Evolutionary conservation across 2,113 vertebrate species (phyloP).

Genomic region (Aphelocoma coerulescens): DNA sequence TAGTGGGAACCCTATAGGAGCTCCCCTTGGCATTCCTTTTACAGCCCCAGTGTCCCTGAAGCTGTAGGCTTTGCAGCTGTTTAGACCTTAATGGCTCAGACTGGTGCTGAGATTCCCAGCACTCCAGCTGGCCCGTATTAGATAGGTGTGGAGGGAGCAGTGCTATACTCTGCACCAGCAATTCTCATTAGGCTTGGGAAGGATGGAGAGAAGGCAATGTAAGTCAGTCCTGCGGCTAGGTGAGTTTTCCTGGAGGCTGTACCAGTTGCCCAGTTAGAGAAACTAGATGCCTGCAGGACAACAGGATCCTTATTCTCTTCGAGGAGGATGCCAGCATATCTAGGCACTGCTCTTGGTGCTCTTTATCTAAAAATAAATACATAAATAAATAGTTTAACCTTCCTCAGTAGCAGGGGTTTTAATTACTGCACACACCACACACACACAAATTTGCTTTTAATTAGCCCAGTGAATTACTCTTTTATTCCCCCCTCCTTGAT

Average conservation of each 20-base stretch:
- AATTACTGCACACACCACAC: neutral
- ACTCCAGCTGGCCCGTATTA: neutral
- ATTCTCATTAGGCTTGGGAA: neutral
- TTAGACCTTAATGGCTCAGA: neutral
- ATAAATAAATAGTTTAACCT: neutral
- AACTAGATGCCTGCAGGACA: neutral
- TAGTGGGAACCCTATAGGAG: neutral
- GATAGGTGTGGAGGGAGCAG: neutral
- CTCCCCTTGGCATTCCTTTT: neutral
- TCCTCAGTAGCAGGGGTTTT: neutral
- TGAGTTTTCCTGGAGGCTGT: neutral
- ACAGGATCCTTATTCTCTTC: neutral
- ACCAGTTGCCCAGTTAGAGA: neutral
- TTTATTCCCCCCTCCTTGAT: neutral
- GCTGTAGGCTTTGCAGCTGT: neutral
- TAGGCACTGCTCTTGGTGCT: neutral
- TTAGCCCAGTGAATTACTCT: neutral
- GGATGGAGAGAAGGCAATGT: neutral
- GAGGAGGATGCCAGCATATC: neutral
- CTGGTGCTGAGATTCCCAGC: neutral
- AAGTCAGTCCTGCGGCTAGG: neutral
- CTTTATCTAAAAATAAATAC: neutral
- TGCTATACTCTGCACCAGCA: fast-evolving
- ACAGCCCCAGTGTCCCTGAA: neutral
- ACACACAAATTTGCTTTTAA: neutral